Conservation (phyloP, 2,888 invertebrate genomes). For the Helobdella robusta region DNA sequence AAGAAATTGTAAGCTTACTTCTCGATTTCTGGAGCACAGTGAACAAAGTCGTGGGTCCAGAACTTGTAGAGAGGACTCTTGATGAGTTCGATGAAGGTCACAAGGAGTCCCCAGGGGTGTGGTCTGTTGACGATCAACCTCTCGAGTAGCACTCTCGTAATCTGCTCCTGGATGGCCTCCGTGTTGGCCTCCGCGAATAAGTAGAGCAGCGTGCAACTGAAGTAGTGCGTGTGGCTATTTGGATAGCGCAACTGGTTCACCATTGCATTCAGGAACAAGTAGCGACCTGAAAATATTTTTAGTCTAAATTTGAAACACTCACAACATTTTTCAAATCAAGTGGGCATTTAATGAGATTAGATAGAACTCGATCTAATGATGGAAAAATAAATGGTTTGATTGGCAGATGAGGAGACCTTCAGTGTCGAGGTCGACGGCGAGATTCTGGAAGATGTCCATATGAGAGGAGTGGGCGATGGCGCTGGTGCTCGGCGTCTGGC, state of each 20-base stretch:
- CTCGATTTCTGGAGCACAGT: conserved; percentile 97
- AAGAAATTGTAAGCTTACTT: too few species aligned
- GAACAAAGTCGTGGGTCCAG: conserved; percentile 98
- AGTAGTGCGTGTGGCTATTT: conserved; percentile 99
- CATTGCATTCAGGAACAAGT: conserved; percentile 92
- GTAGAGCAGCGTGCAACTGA: conserved; percentile 91
- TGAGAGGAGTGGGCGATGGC: conserved; percentile 92
- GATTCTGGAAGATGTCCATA: conserved; percentile 99
- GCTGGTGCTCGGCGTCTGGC: conserved; percentile 83
- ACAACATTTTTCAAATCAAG: background rate
- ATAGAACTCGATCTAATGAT: too few species aligned
- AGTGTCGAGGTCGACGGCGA: conserved; percentile 92
- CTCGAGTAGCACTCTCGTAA: conserved; percentile 75
- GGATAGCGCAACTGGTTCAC: conserved; percentile 97
- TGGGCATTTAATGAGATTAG: too few species aligned
- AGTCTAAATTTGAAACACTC: background rate
- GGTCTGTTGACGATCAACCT: conserved; percentile 93
- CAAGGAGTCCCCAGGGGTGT: conserved; percentile 96
- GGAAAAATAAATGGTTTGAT: too few species aligned
- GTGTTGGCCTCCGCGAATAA: conserved; percentile 94
- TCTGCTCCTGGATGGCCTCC: conserved; percentile 95
- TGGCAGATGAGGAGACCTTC: conserved; percentile 71
- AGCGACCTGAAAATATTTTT: conserved; percentile 56
- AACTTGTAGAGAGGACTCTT: conserved; percentile 97
- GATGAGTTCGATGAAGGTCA: conserved; percentile 96